These are phyloP conservation scores for Chloebia gouldiae DNA, from an alignment of 2,113 vertebrate genomes.

Conservation along the genomic window DNA sequence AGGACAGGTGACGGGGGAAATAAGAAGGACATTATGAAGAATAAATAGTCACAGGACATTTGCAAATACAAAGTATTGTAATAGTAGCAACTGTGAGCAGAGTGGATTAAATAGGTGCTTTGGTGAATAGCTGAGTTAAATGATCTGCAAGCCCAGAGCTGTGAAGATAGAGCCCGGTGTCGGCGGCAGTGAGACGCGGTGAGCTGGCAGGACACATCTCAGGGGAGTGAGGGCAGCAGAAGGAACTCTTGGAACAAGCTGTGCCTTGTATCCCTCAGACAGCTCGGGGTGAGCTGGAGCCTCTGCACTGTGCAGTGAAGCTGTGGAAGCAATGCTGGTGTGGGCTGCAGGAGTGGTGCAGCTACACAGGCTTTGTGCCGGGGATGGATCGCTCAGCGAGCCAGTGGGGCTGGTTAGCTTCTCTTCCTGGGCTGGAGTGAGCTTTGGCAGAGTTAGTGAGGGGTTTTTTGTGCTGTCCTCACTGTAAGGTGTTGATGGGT, in stretches of 20 bases:
- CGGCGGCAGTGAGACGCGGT: accelerated
- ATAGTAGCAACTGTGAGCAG: background rate
- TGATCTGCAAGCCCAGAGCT: background rate
- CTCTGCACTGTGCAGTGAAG: accelerated
- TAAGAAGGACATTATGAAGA: background rate
- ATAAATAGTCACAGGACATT: background rate
- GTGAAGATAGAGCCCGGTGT: background rate
- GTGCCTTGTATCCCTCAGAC: background rate
- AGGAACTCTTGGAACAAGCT: background rate
- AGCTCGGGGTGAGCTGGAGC: background rate
- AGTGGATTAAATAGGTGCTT: background rate
- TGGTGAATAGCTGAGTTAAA: background rate
- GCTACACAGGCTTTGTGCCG: background rate
- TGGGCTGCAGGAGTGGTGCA: background rate
- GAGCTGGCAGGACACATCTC: background rate
- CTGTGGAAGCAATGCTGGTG: background rate
- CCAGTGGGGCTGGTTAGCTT: background rate
- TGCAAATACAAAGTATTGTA: background rate
- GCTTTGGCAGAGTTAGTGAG: background rate
- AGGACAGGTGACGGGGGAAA: background rate
- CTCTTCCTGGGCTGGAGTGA: background rate
- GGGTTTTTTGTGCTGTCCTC: background rate
- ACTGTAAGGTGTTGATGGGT: background rate
- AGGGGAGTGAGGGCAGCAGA: background rate
- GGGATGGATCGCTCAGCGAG: accelerated